Evolutionary conservation across 1,140 invertebrate species (phyloP).

Genomic region (Eufriesea mexicana): DNA sequence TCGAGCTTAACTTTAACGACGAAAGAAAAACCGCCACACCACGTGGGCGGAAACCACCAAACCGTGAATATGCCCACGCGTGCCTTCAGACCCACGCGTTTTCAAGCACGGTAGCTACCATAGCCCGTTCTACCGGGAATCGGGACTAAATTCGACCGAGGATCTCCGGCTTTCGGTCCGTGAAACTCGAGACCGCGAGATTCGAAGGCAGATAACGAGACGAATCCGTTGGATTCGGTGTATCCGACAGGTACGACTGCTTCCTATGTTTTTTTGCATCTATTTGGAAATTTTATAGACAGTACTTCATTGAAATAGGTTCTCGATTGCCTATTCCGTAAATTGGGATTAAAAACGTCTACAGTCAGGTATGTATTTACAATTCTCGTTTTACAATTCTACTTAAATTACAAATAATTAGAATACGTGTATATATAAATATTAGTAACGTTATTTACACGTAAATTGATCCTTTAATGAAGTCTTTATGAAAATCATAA

Average conservation of each 20-base stretch:
- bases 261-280: not conserved
- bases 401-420: not conserved
- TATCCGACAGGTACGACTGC: not conserved
- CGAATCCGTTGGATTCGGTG: not conserved
- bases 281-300: not conserved
- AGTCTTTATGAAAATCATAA: too few species aligned
- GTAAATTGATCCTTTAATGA: too few species aligned
- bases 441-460: too few species aligned
- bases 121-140: constrained; percentile 22
- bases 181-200: constrained; percentile 9
- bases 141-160: constrained; percentile 18
- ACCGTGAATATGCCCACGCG: constrained; percentile 56
- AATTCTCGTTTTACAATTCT: too few species aligned
- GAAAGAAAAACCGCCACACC: constrained; percentile 35
- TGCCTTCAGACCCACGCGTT: constrained; percentile 62
- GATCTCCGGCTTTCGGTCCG: not conserved
- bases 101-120: constrained; percentile 60
- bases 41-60: constrained; percentile 60
- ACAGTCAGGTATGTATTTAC: too few species aligned
- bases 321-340: not conserved
- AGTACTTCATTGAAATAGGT: not conserved
- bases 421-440: too few species aligned
- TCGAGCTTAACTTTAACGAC: not conserved
- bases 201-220: not conserved
- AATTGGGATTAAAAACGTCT: not conserved